phyloP scores from a whole-genome alignment of 1,140 invertebrate species.

The Orchestia grillus region DNA sequence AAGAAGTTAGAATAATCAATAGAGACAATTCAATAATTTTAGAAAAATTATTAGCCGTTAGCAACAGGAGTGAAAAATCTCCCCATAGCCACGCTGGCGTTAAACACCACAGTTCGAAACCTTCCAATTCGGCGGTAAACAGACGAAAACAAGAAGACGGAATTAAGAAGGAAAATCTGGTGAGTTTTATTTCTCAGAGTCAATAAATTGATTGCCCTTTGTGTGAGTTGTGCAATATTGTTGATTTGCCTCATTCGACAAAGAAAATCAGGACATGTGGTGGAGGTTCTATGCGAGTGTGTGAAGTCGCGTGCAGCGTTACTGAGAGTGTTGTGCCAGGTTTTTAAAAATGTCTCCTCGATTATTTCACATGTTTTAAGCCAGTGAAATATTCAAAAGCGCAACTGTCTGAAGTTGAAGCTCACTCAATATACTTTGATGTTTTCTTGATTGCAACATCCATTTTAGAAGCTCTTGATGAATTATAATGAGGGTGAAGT shows the following conservation, averaged over 20 bases:
- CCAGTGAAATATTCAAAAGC: neutral
- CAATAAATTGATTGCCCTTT: neutral
- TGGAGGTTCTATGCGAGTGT: neutral
- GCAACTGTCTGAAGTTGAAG: neutral
- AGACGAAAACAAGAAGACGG: slow-evolving; percentile 71
- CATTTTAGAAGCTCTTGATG: neutral
- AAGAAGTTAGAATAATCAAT: slow-evolving; percentile 72
- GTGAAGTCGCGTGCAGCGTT: neutral
- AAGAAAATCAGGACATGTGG: neutral
- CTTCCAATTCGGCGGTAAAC: slow-evolving; percentile 71
- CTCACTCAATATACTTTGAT: neutral
- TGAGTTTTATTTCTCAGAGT: slow-evolving; percentile 66
- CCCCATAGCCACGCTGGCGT: slow-evolving; percentile 54
- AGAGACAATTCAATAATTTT: slow-evolving; percentile 73
- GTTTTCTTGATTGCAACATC: neutral
- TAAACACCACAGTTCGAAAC: slow-evolving; percentile 59
- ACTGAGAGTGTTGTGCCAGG: neutral
- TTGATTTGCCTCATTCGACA: neutral
- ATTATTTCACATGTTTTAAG: neutral
- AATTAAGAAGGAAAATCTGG: slow-evolving; percentile 73
- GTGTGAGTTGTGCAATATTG: neutral
- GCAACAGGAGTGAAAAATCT: slow-evolving; percentile 60
- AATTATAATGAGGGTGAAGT: too few relatives aligned
- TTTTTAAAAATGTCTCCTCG: neutral
- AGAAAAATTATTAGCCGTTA: slow-evolving; percentile 71